Evolutionary conservation across 2,797 vertebrate genomes (phyloP).

Genomic region (Hapalemur alaotrensis): DNA sequence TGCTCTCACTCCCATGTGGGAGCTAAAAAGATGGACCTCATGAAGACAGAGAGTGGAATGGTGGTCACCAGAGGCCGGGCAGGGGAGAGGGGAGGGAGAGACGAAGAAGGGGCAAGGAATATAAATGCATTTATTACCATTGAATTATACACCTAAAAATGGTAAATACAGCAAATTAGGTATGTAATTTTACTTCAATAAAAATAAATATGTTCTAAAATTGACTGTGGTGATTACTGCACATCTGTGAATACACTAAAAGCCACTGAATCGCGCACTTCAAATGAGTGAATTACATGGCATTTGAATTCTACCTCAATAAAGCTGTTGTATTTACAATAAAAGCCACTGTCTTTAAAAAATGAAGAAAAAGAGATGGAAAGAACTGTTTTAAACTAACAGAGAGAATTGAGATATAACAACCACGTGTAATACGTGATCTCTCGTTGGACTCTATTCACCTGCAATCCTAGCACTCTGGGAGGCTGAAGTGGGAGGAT

Average conservation of each 20-base stretch:
- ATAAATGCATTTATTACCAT: too few species aligned
- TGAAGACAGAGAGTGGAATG: too few species aligned
- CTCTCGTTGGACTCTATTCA: background rate
- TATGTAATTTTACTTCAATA: too few species aligned
- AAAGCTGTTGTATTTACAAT: background rate
- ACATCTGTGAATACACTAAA: background rate
- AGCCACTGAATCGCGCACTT: background rate
- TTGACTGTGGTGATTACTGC: accelerated
- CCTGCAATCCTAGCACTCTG: background rate
- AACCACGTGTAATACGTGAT: background rate
- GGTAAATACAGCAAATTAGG: too few species aligned
- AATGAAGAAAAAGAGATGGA: background rate
- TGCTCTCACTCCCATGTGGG: too few species aligned
- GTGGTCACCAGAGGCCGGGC: too few species aligned
- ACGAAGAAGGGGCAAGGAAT: too few species aligned
- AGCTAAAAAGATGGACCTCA: too few species aligned
- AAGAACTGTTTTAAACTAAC: background rate
- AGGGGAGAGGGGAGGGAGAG: too few species aligned
- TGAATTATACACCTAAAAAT: too few species aligned
- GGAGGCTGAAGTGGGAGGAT: background rate
- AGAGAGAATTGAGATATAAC: background rate
- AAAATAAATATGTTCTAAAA: background rate
- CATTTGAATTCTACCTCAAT: background rate
- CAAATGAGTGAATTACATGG: accelerated
- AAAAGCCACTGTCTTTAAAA: background rate